phyloP scores from a whole-genome alignment of 2,113 vertebrate genomes.

The Glaucidium brasilianum region DNA sequence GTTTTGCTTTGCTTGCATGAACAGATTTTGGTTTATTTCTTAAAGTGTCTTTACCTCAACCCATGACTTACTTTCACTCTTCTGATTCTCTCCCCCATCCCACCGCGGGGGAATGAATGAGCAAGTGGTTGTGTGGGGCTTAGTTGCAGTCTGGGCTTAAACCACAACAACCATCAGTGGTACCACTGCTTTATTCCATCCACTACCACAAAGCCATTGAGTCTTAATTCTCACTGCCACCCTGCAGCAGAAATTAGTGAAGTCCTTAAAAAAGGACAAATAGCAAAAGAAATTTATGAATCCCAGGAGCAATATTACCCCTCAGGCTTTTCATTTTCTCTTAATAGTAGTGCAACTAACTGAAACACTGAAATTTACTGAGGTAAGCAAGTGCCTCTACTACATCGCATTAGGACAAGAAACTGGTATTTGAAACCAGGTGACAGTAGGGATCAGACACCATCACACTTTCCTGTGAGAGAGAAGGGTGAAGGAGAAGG shows the following conservation, averaged over 20 bases:
- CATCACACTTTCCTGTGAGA: background rate
- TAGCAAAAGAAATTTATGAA: background rate
- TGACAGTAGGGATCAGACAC: background rate
- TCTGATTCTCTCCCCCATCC: no score
- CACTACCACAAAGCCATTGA: background rate
- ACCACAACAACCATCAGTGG: no score
- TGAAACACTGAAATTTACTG: background rate
- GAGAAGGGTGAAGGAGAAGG: background rate
- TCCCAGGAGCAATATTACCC: background rate
- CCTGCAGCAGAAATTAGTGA: background rate
- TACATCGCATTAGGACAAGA: background rate
- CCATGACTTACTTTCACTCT: no score
- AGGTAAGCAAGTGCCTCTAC: background rate
- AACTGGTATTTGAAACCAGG: background rate
- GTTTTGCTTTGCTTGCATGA: no score
- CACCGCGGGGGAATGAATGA: no score
- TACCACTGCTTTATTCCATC: background rate
- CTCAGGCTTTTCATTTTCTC: background rate
- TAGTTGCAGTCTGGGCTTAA: no score
- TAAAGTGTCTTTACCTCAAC: no score
- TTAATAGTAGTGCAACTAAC: background rate
- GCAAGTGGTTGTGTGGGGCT: no score
- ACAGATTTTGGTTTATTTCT: no score
- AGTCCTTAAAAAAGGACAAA: background rate
- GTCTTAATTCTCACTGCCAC: background rate